phyloP scores from a whole-genome alignment of 2,797 vertebrate species.

The Rhabdophis nuchalis region DNA sequence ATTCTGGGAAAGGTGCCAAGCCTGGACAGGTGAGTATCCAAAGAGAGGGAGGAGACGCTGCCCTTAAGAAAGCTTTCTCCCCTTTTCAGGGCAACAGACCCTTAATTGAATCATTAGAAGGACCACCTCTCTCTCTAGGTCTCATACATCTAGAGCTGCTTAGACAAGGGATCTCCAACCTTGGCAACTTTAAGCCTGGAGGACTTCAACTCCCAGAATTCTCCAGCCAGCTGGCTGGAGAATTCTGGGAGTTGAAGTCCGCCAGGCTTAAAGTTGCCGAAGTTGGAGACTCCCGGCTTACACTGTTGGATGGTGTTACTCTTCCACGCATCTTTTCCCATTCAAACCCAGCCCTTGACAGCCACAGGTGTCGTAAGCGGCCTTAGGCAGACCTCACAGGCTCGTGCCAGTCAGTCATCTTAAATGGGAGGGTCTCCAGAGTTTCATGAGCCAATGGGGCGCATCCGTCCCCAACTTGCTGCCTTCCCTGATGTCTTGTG shows the following conservation, averaged over 20 bases:
- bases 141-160: not conserved
- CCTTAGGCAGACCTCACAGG: not conserved
- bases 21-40: not conserved
- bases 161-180: not conserved
- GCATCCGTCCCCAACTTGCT: not conserved
- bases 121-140: not conserved
- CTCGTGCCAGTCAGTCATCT: not conserved
- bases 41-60: not conserved
- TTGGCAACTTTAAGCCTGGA: no score
- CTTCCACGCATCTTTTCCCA: not conserved
- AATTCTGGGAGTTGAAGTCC: no score
- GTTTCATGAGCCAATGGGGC: not conserved
- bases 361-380: not conserved
- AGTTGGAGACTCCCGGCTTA: no score
- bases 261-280: no score
- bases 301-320: no score
- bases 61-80: not conserved
- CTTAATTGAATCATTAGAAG: not conserved
- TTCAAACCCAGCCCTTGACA: not conserved
- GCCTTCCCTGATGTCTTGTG: not conserved
- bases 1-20: not conserved
- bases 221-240: no score
- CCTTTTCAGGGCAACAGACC: not conserved
- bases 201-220: no score
- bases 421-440: not conserved